Evolutionary conservation across 2,888 invertebrate genomes (phyloP).

Genomic region (Ametastegia equiseti): DNA sequence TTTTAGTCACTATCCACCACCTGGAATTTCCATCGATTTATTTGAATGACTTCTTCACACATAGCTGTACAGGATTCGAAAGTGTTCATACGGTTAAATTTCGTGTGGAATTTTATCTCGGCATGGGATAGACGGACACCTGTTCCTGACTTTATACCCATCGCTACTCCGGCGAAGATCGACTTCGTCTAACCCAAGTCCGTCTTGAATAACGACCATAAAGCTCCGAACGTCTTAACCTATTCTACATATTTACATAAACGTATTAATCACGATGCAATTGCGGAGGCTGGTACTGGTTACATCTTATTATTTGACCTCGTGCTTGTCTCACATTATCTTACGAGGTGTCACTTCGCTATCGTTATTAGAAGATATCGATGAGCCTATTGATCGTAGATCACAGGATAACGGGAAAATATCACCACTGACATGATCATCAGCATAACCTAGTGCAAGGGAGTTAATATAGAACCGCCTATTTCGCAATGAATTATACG

Average conservation of each 20-base stretch:
- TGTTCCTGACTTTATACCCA: neutral
- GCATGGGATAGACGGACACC: neutral
- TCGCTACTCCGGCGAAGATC: constrained; percentile 17
- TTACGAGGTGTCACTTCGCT: neutral
- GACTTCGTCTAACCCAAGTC: constrained; percentile 8
- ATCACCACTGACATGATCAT: neutral
- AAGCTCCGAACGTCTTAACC: constrained; percentile 61
- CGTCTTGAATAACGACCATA: constrained; percentile 64
- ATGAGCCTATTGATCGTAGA: neutral
- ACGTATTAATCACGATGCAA: constrained; percentile 62
- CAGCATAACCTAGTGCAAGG: neutral
- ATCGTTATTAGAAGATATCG: constrained; percentile 4
- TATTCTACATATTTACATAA: constrained; percentile 65
- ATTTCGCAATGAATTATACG: too few species aligned
- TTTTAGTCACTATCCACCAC: too few species aligned
- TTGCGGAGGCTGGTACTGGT: constrained; percentile 3
- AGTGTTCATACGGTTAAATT: neutral
- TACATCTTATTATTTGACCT: constrained; percentile 29
- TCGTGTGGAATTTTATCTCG: neutral
- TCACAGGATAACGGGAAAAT: neutral
- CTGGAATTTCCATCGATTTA: too few species aligned
- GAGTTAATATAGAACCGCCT: neutral
- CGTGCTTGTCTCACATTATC: constrained; percentile 38
- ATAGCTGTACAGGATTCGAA: too few species aligned
- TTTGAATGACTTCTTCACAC: too few species aligned